These are phyloP conservation scores for Xylophagus ater DNA, from an alignment of 2,888 invertebrate genomes.

Conservation along the genomic window DNA sequence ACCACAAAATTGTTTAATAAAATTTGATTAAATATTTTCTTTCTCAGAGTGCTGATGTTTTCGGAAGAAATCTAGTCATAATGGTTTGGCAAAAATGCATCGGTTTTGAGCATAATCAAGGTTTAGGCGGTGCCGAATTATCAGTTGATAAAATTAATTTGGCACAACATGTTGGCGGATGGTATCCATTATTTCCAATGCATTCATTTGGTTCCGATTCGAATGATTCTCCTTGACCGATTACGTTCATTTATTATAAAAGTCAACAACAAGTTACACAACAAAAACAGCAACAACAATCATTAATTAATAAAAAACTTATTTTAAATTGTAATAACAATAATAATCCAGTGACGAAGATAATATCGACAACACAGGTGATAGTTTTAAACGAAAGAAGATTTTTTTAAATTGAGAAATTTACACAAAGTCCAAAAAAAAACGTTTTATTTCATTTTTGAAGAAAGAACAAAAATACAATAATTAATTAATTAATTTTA, in stretches of 20 bases:
- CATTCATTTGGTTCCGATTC: conserved; percentile 61
- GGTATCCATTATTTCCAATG: conserved; percentile 87
- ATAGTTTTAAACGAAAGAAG: conserved; percentile 16
- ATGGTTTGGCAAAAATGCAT: conserved; percentile 89
- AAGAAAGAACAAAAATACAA: conserved; percentile 2
- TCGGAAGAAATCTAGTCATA: conserved; percentile 72
- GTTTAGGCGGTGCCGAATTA: conserved; percentile 76
- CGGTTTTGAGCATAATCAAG: conserved; percentile 73
- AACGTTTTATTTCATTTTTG: conserved; percentile 2
- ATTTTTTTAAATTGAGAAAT: conserved; percentile 2
- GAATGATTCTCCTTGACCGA: conserved; percentile 41
- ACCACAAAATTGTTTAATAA: background rate
- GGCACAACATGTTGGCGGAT: conserved; percentile 70
- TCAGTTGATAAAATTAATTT: conserved; percentile 70
- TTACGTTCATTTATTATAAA: conserved; percentile 21
- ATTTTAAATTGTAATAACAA: conserved; percentile 3
- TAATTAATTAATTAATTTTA: no score
- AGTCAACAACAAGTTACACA: background rate
- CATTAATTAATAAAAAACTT: conserved; percentile 6
- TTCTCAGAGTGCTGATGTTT: conserved; percentile 54
- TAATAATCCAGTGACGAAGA: conserved; percentile 2
- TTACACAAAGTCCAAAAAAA: no score
- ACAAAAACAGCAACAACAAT: conserved; percentile 9
- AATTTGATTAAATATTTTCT: conserved; percentile 2
- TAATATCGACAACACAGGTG: conserved; percentile 17